Evolutionary conservation across 2,888 invertebrate species (phyloP), one percentile per base, ranked within the genome.

Genomic region (Andrena flavipes): DNA sequence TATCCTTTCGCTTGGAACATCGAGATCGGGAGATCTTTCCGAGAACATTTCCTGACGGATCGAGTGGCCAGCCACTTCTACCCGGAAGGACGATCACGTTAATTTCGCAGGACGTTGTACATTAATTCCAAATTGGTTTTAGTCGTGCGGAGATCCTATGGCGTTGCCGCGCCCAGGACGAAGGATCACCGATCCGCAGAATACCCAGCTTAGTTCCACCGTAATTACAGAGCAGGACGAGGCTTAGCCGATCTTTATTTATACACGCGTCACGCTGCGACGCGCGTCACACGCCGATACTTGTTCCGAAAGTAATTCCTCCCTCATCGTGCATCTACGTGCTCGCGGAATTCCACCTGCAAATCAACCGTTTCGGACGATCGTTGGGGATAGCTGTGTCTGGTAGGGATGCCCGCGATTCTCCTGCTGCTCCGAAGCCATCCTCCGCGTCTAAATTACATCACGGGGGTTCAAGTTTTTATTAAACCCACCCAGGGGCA

Each of bases 41-140:
- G 23, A 70, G 13, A 1, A 68, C 71, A 67, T 69, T 60, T 33
- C 64, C 62, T 30, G 65, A 73, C 73, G 78, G 67, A 78, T 76
- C 71, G 62, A 26, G 51, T 13, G 59, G 8, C 73, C 20, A 20
- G 33, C 49, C 48, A 60, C 74, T 86, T 71, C 77, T 73, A 76
- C 51, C 62, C 64, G 76, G 35, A 42, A 68, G 82, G 69, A 68
- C 79, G 62, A n/a, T 82, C 82, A 82, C 84, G 87, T 88, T 90
- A 89, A 89, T 87, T 89, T 86, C 80, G 82, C 86, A 85, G 87
- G 82, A 85, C 89, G 88, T 91, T 88, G 42, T 42, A 90, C 90
- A 92, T 92, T 91, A 92, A 92, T 92, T 92, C 92, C 91, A 92
- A 92, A 92, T 92, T 92, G 92, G 89, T 92, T 92, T 92, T 87